phyloP scores from a whole-genome alignment of 2,113 vertebrate species.

The Chloropsis cyanopogon region DNA sequence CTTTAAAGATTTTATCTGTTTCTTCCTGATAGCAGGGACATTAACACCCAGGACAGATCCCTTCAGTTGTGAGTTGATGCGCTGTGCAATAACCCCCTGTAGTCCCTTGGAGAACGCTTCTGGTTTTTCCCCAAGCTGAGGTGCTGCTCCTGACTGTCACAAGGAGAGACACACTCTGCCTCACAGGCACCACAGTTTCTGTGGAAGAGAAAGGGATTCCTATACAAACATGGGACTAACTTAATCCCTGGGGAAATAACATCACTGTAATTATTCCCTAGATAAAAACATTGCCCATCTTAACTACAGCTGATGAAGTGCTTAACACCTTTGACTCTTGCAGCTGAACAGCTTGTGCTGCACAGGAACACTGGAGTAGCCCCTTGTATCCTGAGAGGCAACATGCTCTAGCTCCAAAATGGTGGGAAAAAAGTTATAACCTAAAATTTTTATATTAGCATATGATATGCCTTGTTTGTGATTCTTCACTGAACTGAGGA shows the following conservation, averaged over 20 bases:
- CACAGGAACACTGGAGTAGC: neutral
- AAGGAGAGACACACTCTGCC: accelerated
- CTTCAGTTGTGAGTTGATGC: neutral
- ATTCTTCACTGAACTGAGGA: conserved; percentile 22
- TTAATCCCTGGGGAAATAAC: neutral
- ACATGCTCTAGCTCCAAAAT: neutral
- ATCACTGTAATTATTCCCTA: neutral
- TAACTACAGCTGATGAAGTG: neutral
- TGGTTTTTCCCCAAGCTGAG: neutral
- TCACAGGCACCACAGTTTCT: neutral
- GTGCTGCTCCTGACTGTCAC: neutral
- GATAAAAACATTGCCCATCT: neutral
- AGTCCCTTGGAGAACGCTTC: neutral
- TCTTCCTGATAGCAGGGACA: neutral
- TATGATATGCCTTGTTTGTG: neutral
- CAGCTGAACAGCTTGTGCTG: neutral
- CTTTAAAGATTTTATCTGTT: neutral
- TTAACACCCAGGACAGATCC: neutral
- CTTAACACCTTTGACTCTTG: neutral
- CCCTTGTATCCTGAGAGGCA: neutral
- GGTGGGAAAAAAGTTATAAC: neutral
- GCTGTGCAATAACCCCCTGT: neutral
- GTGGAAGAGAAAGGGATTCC: neutral
- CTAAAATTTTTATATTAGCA: neutral
- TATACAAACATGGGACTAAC: neutral